Evolutionary conservation across 2,113 vertebrate genomes (phyloP).

Genomic region (Misgurnus mizolepis): DNA sequence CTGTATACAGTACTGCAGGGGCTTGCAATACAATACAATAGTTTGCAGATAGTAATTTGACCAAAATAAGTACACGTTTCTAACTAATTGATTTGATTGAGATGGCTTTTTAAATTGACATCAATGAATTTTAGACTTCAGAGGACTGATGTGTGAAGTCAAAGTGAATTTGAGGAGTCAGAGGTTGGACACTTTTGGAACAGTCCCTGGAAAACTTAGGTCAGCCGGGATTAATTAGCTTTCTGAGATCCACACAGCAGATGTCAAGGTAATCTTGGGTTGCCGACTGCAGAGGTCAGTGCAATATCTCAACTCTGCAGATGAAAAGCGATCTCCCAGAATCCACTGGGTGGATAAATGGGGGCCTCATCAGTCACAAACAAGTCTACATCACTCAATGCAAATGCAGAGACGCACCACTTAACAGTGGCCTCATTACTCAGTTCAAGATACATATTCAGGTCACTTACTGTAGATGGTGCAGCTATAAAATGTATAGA

Average conservation of each 20-base stretch:
- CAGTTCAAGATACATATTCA: slow-evolving; percentile 47
- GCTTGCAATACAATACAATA: background rate
- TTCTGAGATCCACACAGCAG: slow-evolving; percentile 70
- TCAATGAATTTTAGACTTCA: slow-evolving; percentile 26
- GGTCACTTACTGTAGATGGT: slow-evolving; percentile 52
- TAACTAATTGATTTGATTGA: slow-evolving; percentile 1
- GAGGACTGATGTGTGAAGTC: slow-evolving; percentile 18
- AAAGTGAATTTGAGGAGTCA: slow-evolving; percentile 22
- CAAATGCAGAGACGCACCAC: slow-evolving; percentile 43
- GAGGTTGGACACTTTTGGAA: slow-evolving; percentile 58
- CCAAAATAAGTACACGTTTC: background rate
- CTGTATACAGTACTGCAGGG: background rate
- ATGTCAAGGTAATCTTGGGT: slow-evolving; percentile 77
- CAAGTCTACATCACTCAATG: slow-evolving; percentile 45
- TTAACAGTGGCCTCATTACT: slow-evolving; percentile 58
- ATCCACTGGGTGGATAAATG: slow-evolving; percentile 51
- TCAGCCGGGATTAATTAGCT: slow-evolving; percentile 81
- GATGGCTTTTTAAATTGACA: background rate
- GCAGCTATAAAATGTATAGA: slow-evolving; percentile 26
- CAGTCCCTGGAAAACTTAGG: slow-evolving; percentile 66
- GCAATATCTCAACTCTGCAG: slow-evolving; percentile 69
- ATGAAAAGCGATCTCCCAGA: slow-evolving; percentile 55
- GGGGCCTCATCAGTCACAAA: slow-evolving; percentile 54
- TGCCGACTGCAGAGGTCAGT: slow-evolving; percentile 70
- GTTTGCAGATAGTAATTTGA: background rate